Evolutionary conservation across 2,888 invertebrate genomes (phyloP).

Genomic region (Meteorus cinctellus): DNA sequence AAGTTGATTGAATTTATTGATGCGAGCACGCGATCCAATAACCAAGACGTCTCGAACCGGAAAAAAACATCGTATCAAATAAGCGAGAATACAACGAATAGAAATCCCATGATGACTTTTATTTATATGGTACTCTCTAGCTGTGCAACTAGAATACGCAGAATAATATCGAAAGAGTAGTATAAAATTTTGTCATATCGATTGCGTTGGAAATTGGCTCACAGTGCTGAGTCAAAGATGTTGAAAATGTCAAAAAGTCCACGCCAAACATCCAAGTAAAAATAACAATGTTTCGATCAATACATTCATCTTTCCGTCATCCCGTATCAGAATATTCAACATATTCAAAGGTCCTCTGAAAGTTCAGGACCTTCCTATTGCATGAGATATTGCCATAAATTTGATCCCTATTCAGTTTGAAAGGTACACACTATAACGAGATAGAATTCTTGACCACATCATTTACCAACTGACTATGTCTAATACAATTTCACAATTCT

Average conservation of each 20-base stretch:
- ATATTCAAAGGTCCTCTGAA: neutral
- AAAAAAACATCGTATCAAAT: neutral
- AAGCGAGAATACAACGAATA: neutral
- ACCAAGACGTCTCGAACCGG: constrained; percentile 11
- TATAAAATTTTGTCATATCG: neutral
- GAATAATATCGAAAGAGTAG: neutral
- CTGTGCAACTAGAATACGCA: neutral
- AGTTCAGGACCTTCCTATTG: neutral
- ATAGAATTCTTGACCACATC: constrained; percentile 17
- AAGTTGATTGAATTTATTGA: constrained; percentile 35
- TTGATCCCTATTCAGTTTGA: neutral
- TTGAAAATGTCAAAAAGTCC: neutral
- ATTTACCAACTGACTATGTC: constrained; percentile 8
- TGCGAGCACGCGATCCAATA: constrained; percentile 27
- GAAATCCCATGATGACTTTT: neutral
- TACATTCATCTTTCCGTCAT: neutral
- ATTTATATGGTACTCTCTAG: neutral
- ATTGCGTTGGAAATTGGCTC: neutral
- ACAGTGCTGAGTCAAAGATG: no score
- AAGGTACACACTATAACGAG: neutral
- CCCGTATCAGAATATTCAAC: neutral
- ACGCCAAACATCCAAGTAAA: neutral
- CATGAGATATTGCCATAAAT: neutral
- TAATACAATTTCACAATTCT: constrained; percentile 24
- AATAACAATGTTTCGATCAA: neutral